phyloP scores from a whole-genome alignment of 1,140 invertebrate genomes.

The Helicoverpa armigera region DNA sequence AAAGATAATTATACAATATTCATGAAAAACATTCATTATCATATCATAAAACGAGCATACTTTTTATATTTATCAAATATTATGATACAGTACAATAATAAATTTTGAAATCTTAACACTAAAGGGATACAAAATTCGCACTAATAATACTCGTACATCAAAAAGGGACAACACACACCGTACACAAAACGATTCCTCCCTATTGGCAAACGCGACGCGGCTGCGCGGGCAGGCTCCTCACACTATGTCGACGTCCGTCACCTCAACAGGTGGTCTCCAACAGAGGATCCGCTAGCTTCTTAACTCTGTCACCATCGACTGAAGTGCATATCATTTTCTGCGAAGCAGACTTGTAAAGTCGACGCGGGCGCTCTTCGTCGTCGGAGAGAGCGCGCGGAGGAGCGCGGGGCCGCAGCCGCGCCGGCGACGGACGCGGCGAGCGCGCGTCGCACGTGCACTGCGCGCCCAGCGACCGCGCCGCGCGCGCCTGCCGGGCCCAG shows the following conservation, averaged over 20 bases:
- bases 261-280: slow-evolving; percentile 78
- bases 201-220: not conserved
- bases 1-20: slow-evolving; percentile 74
- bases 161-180: slow-evolving; percentile 63
- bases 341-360: slow-evolving; percentile 70
- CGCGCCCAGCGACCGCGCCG: slow-evolving; percentile 47
- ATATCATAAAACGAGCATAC: slow-evolving; percentile 68
- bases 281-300: slow-evolving; percentile 67
- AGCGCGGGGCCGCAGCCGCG: slow-evolving; percentile 59
- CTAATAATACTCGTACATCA: slow-evolving; percentile 82
- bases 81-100: slow-evolving; percentile 76
- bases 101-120: slow-evolving; percentile 82
- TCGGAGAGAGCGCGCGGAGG: slow-evolving; percentile 68
- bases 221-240: not conserved
- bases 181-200: slow-evolving; percentile 52
- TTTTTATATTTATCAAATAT: slow-evolving; percentile 59
- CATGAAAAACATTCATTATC: slow-evolving; percentile 74
- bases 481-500: slow-evolving; percentile 40
- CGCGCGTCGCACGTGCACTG: slow-evolving; percentile 70
- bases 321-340: slow-evolving; percentile 63
- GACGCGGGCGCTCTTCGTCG: slow-evolving; percentile 70
- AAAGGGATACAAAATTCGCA: slow-evolving; percentile 81
- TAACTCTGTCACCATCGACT: slow-evolving; percentile 54
- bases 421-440: slow-evolving; percentile 60
- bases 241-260: slow-evolving; percentile 8